Evolutionary conservation across 2,797 vertebrate species (phyloP).

Genomic region (Bucorvus abyssinicus): DNA sequence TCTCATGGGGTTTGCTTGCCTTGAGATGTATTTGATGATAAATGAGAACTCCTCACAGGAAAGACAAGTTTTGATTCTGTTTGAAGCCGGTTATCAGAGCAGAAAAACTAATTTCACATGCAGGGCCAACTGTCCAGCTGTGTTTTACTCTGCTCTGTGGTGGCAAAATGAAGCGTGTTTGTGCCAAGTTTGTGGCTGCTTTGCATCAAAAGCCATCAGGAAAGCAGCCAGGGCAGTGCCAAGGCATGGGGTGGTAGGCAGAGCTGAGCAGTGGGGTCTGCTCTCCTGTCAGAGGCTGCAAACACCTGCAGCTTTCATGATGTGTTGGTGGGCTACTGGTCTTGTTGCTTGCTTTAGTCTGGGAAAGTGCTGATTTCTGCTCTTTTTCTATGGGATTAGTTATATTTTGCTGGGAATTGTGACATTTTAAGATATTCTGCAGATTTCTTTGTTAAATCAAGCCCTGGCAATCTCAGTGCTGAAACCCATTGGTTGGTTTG

Average conservation of each 20-base stretch:
- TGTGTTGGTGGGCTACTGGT: not conserved
- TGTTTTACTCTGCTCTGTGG: not conserved
- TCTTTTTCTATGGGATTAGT: not conserved
- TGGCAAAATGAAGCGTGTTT: not conserved
- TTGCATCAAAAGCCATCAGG: not conserved
- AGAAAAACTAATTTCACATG: not conserved
- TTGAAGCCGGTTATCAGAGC: not conserved
- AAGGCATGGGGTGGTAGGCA: fast-evolving
- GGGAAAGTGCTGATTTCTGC: not conserved
- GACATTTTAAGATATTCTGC: not conserved
- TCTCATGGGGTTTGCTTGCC: not conserved
- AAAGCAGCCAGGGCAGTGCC: not conserved
- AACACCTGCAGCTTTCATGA: not conserved
- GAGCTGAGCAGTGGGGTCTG: not conserved
- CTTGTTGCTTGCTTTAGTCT: not conserved
- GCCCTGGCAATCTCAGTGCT: not conserved
- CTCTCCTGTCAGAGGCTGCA: not conserved
- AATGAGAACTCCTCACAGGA: not conserved
- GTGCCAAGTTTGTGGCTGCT: not conserved
- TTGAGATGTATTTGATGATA: not conserved
- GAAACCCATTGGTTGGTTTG: not conserved
- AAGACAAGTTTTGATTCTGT: not conserved
- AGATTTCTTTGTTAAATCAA: not conserved
- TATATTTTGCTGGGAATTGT: not conserved
- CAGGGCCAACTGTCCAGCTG: not conserved